Conservation (phyloP, 1,140 invertebrate genomes). For the Drosophila nebulosa region DNA sequence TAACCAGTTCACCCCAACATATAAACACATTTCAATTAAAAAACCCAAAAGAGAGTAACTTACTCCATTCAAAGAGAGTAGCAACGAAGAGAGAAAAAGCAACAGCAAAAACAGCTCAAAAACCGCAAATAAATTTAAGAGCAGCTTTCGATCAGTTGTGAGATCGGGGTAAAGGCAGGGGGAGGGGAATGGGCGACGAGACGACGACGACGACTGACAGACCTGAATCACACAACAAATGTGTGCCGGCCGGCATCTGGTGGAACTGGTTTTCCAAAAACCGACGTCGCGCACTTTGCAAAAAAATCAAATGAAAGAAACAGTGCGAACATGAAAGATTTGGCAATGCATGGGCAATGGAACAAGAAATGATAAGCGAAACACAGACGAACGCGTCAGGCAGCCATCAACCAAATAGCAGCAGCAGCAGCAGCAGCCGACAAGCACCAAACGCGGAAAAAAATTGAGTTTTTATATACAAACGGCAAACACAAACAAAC, state of each 20-base stretch:
- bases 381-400: constrained; percentile 29
- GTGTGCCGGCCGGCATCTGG: constrained; percentile 73
- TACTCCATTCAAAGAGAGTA: not conserved
- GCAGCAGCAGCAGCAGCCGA: constrained; percentile 3
- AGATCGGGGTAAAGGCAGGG: not conserved
- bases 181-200: not conserved
- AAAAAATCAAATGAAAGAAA: constrained; percentile 32
- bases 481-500: constrained; percentile 21
- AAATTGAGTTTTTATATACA: constrained; percentile 51
- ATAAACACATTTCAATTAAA: constrained; percentile 10
- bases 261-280: constrained; percentile 64
- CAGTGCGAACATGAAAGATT: constrained; percentile 44
- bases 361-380: constrained; percentile 57
- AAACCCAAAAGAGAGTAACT: not conserved
- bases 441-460: constrained; percentile 9
- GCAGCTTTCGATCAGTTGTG: constrained; percentile 1
- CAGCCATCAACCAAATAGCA: not conserved
- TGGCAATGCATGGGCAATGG: constrained; percentile 53
- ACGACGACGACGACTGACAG: constrained; percentile 22
- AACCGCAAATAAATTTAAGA: constrained; percentile 1
- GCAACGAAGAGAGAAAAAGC: not conserved
- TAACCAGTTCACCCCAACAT: constrained; percentile 20
- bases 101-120: constrained; percentile 13
- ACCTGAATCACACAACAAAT: constrained; percentile 43
- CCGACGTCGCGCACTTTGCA: constrained; percentile 47